These are phyloP conservation scores for Microctenopoma stevenorrisi DNA, from an alignment of 2,797 vertebrate species.

Conservation along the genomic window DNA sequence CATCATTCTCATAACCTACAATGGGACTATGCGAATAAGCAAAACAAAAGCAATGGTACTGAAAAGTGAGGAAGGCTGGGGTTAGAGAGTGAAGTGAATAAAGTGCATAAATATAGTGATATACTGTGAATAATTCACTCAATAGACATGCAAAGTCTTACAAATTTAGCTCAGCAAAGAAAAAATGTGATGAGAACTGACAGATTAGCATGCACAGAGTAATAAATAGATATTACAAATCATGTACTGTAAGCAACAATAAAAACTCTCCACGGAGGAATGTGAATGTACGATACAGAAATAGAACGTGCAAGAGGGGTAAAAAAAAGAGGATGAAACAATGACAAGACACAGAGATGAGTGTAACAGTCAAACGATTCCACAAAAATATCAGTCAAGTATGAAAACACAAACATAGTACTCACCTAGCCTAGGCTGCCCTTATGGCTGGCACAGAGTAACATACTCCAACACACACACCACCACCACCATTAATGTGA, in stretches of 20 bases:
- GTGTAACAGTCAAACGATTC: background rate
- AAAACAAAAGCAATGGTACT: conserved; percentile 12
- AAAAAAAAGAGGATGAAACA: conserved; percentile 5
- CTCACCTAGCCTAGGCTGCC: conserved; percentile 81
- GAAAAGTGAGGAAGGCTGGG: conserved; percentile 3
- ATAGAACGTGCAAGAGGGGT: too few relatives aligned
- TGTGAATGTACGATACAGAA: background rate
- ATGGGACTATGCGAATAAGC: conserved; percentile 27
- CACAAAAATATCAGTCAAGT: conserved; percentile 9
- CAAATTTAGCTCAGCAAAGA: conserved; percentile 40
- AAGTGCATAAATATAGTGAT: conserved; percentile 10
- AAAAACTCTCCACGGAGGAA: background rate
- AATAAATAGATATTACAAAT: conserved; percentile 28
- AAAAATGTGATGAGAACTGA: conserved; percentile 44
- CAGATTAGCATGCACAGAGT: conserved; percentile 35
- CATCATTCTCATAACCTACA: conserved; percentile 46
- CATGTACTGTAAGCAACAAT: conserved; percentile 23
- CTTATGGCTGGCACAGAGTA: conserved; percentile 71
- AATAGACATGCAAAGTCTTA: conserved; percentile 42
- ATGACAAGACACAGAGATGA: background rate
- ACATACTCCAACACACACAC: conserved; percentile 72
- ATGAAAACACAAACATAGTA: conserved; percentile 57
- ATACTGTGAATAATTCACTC: conserved; percentile 38
- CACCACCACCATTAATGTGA: conserved; percentile 47
- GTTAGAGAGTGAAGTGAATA: conserved; percentile 5